Evolutionary conservation across 2,888 invertebrate genomes (phyloP), one percentile per base, ranked within the genome.

Genomic region (Leptarthrus brevirostris): DNA sequence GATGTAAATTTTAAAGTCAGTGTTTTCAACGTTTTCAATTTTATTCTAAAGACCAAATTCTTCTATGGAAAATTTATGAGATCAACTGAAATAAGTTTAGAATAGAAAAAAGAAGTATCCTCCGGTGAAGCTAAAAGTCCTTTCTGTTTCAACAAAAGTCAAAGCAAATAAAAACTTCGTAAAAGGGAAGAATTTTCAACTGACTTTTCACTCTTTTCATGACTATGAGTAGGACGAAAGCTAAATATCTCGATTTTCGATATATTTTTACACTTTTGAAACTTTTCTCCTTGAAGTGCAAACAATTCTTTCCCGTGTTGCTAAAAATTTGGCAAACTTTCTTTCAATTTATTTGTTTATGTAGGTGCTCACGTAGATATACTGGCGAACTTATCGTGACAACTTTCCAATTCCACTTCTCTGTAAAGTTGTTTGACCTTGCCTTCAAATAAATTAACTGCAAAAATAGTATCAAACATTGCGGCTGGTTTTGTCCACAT

Each of bases 361-460:
- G 34, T 16, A 30, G 34, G 36, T 36, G 58, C 36, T 36, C 36
- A 30, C 20, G 14, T 16, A 36, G 18, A 30, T 58, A 10, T 58
- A 58, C 26, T 14, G 49, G 58, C 18, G 20, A 58, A 58, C 58
- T 58, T 58, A 3, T 58, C 36, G 36, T 58, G 58, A 58, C 36
- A 58, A 58, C 36, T 58, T 58, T 58, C 36, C 58, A 58, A 58
- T 58, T 58, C 36, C 18, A 16, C 58, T 58, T 20, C 16, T 30
- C n/a, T 5, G 36, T 18, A 16, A 34, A 58, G 36, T 34, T 58
- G 20, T 58, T 58, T 58, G 58, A 58, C 58, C 58, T 58, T 58
- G 58, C 26, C 58, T 34, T 36, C 36, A 34, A 58, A 58, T 34
- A 20, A 58, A 58, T 58, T 58, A 30, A 58, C 18, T 58, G 58